Base-by-base conservation (phyloP, 92 coral and sea anemone genomes). In the Porites lobata region DNA sequence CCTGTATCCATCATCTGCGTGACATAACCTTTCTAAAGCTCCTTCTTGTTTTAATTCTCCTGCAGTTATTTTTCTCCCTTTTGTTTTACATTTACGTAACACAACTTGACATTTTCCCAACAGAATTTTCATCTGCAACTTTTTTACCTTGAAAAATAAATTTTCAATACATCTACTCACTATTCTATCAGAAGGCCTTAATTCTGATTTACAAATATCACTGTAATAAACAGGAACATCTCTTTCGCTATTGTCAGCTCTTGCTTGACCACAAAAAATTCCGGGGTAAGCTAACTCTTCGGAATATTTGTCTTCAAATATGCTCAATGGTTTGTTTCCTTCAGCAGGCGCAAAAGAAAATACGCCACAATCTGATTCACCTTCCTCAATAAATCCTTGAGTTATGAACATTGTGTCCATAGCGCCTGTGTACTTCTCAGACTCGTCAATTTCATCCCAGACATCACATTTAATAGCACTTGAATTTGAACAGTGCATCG, bases 51-150 rank as follows among this genome's bases (percentile, higher is more conserved):
- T 92, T 59, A 92, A 86, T 14, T 92, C 84, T 14, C 93, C 91
- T 54, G 95, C 95, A 66, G 76, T 92, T 32, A 93, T 57, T 76
- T 76, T 80, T 58, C 64, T 80, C 50, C 61, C 72, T 43, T 73
- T 90, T 18, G 74, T 76, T 81, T 86, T 75, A 78, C 70, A 77
- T 69, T 90, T 89, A 78, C 88, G 82, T 13, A 90, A 75, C 14
- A 90, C 93, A 65, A 85, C 56, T 32, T 79, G 91, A 8, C 70
- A 93, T 22, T 92, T 88, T 1, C 95, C 83, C 12, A 92, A 69
- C 11, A 85, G 84, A 4, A 92, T 92, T 89, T 90, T 92, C 95
- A 90, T 92, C 64, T 90, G 94, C 79, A 93, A 75, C 71, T 90
- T 93, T 70, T 89, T 90, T 6, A 68, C 86, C 80, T 92, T 92